Evolutionary conservation across 2,113 vertebrate genomes (phyloP), one percentile per base, ranked within the genome.

Genomic region (Hiodon tergisus): DNA sequence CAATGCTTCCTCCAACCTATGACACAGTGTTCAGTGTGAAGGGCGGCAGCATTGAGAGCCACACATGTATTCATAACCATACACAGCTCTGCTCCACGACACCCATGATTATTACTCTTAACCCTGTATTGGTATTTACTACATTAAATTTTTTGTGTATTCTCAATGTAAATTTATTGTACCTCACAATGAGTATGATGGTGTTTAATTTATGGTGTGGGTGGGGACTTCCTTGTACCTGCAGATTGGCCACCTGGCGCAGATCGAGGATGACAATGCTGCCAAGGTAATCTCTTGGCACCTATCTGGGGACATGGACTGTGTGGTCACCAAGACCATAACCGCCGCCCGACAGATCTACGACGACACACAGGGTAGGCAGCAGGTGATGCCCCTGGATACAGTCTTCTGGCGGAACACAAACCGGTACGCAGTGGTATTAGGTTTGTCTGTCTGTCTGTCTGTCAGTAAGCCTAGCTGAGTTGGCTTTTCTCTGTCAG

Each of bases 261-360:
- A 88, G 31, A 90, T 99, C 3, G 85, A 92, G 80, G 92, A 98
- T 55, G 88, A 94, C 0, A 89, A 88, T 69, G 94, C 87, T 0
- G 95, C 96, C 1, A 85, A 89, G 80, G 95, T 98, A 3, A 91
- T 99, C 83, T 98, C 96, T 55, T 99, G 97, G 97, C 93, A 95
- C 61, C 80, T 99, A 76, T 87, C 89, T 1, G 93, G 94, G 2
- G 93, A 98, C 84, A 96, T 99, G 94, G 94, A 98, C 79, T 99
- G 96, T 72, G 91, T 98, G 9, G 86, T 99, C 58, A 97, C 96
- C 13, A 80, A 82, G 67, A 96, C 93, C 1, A 94, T 91, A 0
- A 85, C 79, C 57, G 92, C 93, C 0, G 96, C 96, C 0, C 85
- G 78, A 50, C 88, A 73, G 1, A 94, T 99, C 78, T 94, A 90